Percentiles rank a stretch among this genome's conserved stretches.
Conservation (phyloP, 2,797 vertebrate genomes). For the Spondyliosoma cantharus region DNA sequence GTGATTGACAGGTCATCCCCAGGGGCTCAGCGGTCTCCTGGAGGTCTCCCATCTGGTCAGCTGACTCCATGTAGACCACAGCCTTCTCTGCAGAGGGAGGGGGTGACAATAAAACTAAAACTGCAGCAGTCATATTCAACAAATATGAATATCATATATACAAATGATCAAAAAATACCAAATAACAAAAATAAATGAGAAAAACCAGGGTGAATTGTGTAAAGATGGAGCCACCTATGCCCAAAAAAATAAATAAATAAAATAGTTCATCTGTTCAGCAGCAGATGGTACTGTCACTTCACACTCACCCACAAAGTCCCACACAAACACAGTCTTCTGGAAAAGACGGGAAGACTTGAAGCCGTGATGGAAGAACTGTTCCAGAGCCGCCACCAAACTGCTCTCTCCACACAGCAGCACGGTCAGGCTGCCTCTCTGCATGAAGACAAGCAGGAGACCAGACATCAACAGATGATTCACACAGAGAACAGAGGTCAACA, state of each 20-base stretch:
- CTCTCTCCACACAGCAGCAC: constrained; percentile 92
- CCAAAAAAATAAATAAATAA: not conserved
- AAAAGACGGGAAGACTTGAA: constrained; percentile 94
- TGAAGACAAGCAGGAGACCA: not conserved
- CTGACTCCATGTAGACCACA: constrained; percentile 88
- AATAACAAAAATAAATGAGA: not conserved
- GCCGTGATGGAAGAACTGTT: constrained; percentile 94
- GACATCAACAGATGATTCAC: not conserved
- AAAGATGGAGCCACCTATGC: too few relatives aligned
- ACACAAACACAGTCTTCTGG: constrained; percentile 95
- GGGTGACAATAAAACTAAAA: not conserved
- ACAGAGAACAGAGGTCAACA: not conserved
- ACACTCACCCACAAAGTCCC: constrained; percentile 95
- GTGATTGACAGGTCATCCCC: constrained; percentile 85
- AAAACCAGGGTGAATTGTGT: too few relatives aligned
- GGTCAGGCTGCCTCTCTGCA: constrained; percentile 93
- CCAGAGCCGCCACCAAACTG: constrained; percentile 89
- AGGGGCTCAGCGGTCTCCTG: constrained; percentile 85
- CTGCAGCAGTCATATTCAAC: too few relatives aligned
- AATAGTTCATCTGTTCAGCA: not conserved
- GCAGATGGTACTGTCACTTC: constrained; percentile 22
- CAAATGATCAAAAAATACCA: not conserved
- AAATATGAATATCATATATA: not conserved
- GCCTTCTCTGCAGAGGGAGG: constrained; percentile 86
- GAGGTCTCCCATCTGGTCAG: constrained; percentile 87